Conservation (phyloP, 53 echinoderm and acorn worm species). For the Pentamera pediparva region DNA sequence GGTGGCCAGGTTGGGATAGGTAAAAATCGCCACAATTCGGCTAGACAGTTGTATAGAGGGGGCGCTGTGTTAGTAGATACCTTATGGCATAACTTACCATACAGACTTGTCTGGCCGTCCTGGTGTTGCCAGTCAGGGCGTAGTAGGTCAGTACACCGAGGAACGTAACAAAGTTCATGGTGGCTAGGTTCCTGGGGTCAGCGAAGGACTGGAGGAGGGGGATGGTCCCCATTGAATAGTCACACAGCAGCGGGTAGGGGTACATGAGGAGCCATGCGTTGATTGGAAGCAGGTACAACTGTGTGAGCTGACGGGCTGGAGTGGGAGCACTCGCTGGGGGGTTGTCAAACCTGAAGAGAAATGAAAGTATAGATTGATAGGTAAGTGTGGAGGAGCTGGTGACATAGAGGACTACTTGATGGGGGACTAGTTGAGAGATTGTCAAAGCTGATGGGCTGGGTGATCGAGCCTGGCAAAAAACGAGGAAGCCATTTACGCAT, state of each 20-base stretch:
- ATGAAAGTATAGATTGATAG: too few relatives aligned
- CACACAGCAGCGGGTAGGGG: constrained; percentile 78
- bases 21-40: too few relatives aligned
- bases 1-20: too few relatives aligned
- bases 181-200: constrained; percentile 91
- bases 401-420: too few relatives aligned
- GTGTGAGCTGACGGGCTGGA: constrained; percentile 66
- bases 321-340: constrained; percentile 47
- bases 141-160: constrained; percentile 10
- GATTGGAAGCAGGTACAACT: constrained; percentile 65
- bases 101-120: constrained; percentile 1
- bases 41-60: too few relatives aligned
- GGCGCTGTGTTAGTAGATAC: too few relatives aligned
- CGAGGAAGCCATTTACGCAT: too few relatives aligned
- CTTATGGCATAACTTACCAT: constrained; percentile 17
- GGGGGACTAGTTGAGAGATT: constrained; percentile 49
- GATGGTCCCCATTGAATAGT: constrained; percentile 93
- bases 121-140: constrained; percentile 1
- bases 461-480: too few relatives aligned
- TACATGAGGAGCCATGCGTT: constrained; percentile 78
- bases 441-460: constrained; percentile 81
- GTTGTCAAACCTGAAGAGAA: constrained; percentile 63
- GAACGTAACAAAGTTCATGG: constrained; percentile 36
- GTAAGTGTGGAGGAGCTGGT: too few relatives aligned
- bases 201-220: constrained; percentile 67